Conservation (phyloP, 1,140 invertebrate species). For the Polypedilum pembai region DNA sequence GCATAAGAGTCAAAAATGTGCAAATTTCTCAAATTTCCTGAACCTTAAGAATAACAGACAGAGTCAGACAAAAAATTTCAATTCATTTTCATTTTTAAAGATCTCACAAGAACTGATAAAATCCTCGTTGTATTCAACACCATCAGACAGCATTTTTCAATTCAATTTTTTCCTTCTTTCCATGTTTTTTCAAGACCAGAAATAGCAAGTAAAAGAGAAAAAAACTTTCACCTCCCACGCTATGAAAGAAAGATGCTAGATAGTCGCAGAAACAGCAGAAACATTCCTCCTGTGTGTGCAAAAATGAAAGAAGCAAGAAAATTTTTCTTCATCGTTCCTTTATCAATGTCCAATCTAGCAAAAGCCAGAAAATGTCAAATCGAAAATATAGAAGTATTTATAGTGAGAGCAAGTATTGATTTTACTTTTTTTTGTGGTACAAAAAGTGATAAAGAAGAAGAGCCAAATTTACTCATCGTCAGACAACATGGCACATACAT, state of each 20-base stretch:
- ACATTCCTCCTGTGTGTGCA: background rate
- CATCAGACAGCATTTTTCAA: too few relatives aligned
- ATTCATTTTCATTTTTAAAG: too few relatives aligned
- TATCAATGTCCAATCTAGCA: conserved; percentile 19
- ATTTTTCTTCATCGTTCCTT: conserved; percentile 20
- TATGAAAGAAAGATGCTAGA: background rate
- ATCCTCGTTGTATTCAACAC: too few relatives aligned
- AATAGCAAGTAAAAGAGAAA: background rate
- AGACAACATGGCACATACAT: conserved; percentile 13
- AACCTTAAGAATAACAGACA: too few relatives aligned
- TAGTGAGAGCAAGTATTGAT: conserved; percentile 14
- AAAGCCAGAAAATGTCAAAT: conserved; percentile 9
- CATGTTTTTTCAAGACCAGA: background rate
- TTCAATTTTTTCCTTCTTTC: too few relatives aligned
- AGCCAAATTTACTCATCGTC: background rate
- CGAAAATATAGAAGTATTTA: conserved; percentile 20
- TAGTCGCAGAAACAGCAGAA: background rate
- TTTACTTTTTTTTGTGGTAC: background rate
- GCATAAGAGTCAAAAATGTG: too few relatives aligned
- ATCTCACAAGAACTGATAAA: too few relatives aligned
- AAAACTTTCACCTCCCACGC: background rate
- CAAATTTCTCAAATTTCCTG: too few relatives aligned
- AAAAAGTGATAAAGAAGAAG: background rate
- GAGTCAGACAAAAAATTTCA: too few relatives aligned
- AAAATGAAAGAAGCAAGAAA: background rate